phyloP scores from a whole-genome alignment of 2,888 invertebrate genomes.

The Apotomis turbidana region DNA sequence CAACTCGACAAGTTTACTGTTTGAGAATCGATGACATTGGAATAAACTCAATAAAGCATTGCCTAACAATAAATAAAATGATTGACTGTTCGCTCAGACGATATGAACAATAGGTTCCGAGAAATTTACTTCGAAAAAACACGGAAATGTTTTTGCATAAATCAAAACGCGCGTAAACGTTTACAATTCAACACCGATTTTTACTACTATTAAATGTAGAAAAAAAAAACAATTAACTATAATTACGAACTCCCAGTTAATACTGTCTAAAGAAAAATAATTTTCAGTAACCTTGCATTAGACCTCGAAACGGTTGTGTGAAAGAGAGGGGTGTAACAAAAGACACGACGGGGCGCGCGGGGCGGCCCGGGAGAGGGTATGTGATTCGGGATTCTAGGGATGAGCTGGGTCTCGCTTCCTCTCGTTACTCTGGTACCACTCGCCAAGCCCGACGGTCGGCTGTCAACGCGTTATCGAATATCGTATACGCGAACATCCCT shows the following conservation, averaged over 20 bases:
- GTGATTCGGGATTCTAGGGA: slow-evolving; percentile 83
- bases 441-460: slow-evolving; percentile 69
- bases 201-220: background rate
- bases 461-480: slow-evolving; percentile 49
- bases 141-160: slow-evolving; percentile 12
- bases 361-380: slow-evolving; percentile 79
- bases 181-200: background rate
- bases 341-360: slow-evolving; percentile 71
- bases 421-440: slow-evolving; percentile 79
- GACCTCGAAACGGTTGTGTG: slow-evolving; percentile 67
- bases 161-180: slow-evolving; percentile 5
- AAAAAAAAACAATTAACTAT: background rate
- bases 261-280: slow-evolving; percentile 59
- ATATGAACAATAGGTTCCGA: slow-evolving; percentile 23
- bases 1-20: slow-evolving; percentile 41
- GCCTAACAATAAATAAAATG: slow-evolving; percentile 28
- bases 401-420: slow-evolving; percentile 82
- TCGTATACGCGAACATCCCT: slow-evolving; percentile 55
- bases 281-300: slow-evolving; percentile 73
- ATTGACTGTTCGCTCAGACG: slow-evolving; percentile 27
- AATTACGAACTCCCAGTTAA: background rate
- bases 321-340: slow-evolving; percentile 78
- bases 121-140: slow-evolving; percentile 10
- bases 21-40: slow-evolving; percentile 38
- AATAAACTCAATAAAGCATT: slow-evolving; percentile 37